phyloP scores from a whole-genome alignment of 2,113 vertebrate species.

The Sylvilagus bachmani region DNA sequence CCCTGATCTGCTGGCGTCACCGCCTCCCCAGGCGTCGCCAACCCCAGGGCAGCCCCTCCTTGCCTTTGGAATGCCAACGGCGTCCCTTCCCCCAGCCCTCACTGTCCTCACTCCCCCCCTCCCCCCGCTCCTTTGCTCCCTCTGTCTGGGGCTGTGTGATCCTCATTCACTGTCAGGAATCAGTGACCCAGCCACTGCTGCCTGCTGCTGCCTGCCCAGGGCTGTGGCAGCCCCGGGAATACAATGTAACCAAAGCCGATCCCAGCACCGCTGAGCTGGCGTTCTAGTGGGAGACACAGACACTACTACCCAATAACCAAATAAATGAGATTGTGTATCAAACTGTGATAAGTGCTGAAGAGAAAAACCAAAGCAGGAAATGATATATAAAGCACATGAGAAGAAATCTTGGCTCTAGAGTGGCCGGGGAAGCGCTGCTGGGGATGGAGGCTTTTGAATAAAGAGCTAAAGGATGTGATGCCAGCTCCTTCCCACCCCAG shows the following conservation, averaged over 20 bases:
- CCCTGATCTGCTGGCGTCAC: background rate
- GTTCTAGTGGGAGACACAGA: background rate
- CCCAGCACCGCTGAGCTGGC: background rate
- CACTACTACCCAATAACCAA: background rate
- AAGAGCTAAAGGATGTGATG: background rate
- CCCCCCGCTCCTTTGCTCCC: background rate
- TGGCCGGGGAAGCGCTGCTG: background rate
- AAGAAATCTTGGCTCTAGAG: background rate
- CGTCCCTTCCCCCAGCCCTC: background rate
- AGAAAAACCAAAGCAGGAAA: background rate
- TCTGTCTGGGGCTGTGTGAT: background rate
- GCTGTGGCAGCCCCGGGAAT: background rate
- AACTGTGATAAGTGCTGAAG: background rate
- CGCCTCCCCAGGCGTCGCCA: background rate
- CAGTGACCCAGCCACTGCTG: background rate
- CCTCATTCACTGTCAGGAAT: background rate
- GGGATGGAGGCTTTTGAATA: background rate
- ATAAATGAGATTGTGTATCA: background rate
- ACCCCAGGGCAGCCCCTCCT: background rate
- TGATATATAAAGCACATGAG: too few species aligned
- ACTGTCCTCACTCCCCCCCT: background rate
- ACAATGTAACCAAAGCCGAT: background rate
- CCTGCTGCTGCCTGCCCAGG: background rate
- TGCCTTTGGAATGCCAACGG: background rate
- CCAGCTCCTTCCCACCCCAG: background rate